Evolutionary conservation across 2,888 invertebrate species (phyloP).

Genomic region (Idaea straminata): DNA sequence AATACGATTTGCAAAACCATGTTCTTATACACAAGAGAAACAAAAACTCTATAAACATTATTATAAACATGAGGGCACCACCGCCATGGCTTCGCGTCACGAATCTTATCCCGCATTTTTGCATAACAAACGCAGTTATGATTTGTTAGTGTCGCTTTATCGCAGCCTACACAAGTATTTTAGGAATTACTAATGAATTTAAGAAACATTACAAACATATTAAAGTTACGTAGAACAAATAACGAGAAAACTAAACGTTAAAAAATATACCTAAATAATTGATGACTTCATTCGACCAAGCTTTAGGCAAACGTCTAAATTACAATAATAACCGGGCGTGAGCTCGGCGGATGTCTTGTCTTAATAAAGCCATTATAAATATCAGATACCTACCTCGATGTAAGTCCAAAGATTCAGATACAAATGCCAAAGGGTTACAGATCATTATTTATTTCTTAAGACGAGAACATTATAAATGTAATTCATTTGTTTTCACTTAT

Average conservation of each 20-base stretch:
- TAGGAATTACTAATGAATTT: background rate
- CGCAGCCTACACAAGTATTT: constrained; percentile 25
- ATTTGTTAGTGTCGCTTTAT: constrained; percentile 60
- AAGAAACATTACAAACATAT: background rate
- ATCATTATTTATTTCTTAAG: constrained; percentile 45
- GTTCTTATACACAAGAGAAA: constrained; percentile 48
- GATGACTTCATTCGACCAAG: constrained; percentile 75
- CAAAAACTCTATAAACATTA: constrained; percentile 65
- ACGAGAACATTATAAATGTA: constrained; percentile 48
- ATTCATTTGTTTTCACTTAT: constrained; percentile 39
- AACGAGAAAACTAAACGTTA: constrained; percentile 27
- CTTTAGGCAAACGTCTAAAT: constrained; percentile 78
- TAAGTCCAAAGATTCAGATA: constrained; percentile 56
- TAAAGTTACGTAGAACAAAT: constrained; percentile 13
- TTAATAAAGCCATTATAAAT: constrained; percentile 80
- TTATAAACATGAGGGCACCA: constrained; percentile 61
- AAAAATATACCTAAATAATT: constrained; percentile 31
- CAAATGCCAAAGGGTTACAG: constrained; percentile 67
- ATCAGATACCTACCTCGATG: constrained; percentile 68
- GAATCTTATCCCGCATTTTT: constrained; percentile 73
- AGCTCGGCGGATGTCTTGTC: constrained; percentile 66
- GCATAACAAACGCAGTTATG: constrained; percentile 68
- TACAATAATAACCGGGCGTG: constrained; percentile 79
- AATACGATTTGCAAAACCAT: constrained; percentile 45
- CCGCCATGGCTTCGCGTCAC: constrained; percentile 66